Conservation (phyloP, 1,140 invertebrate species). For the Dolichoris vasculosae region DNA sequence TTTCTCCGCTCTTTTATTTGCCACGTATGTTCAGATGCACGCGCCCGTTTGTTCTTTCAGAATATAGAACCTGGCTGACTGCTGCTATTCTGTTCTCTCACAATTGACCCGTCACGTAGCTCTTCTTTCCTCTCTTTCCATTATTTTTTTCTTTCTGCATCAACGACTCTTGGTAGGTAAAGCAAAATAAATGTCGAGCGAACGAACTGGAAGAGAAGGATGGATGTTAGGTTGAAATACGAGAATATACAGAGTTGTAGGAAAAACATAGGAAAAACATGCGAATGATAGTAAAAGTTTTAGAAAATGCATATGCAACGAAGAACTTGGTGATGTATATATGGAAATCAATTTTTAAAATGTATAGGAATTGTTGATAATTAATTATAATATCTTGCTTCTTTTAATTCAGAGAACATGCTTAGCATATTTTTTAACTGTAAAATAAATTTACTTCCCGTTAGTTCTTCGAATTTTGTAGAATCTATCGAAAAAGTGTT, state of each 20-base stretch:
- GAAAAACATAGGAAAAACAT: constrained; percentile 1
- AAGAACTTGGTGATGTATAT: neutral
- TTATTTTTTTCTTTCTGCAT: neutral
- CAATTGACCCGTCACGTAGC: constrained; percentile 26
- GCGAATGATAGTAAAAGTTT: neutral
- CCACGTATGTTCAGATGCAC: neutral
- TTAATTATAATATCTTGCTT: neutral
- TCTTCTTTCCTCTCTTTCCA: neutral
- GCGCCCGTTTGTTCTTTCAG: neutral
- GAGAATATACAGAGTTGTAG: neutral
- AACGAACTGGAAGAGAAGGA: neutral
- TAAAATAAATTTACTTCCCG: neutral
- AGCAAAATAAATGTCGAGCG: neutral
- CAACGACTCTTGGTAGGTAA: neutral
- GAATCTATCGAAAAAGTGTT: neutral
- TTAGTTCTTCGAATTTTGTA: neutral
- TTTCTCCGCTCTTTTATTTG: neutral
- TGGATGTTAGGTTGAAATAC: neutral
- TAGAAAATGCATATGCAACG: neutral
- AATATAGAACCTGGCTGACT: neutral
- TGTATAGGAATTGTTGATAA: neutral
- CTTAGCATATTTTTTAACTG: neutral
- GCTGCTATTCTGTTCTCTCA: neutral
- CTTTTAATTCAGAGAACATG: neutral
- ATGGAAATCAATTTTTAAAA: neutral